Evolutionary conservation across 2,113 vertebrate genomes (phyloP).

Genomic region (Tretioscincus oriximinensis): DNA sequence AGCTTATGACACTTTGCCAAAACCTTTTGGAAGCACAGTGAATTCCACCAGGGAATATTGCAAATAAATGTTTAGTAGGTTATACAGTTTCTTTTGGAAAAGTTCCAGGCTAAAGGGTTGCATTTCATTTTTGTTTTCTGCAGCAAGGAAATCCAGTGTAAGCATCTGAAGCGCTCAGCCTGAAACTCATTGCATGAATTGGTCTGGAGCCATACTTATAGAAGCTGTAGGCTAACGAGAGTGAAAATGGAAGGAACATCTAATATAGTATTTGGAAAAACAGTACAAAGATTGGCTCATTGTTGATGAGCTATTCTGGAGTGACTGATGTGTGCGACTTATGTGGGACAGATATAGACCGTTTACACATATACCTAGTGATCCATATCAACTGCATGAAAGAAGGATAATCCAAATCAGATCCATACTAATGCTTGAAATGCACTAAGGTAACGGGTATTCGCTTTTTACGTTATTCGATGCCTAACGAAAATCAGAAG

Average conservation of each 20-base stretch:
- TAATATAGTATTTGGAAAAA: not conserved
- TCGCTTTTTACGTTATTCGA: no score
- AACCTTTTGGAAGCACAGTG: slow-evolving; percentile 12
- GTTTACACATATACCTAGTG: no score
- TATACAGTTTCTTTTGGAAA: slow-evolving; percentile 23
- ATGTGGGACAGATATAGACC: no score
- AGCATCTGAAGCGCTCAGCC: not conserved
- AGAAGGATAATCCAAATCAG: no score
- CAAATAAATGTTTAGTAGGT: slow-evolving; percentile 20
- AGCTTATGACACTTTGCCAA: slow-evolving; percentile 14
- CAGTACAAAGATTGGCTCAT: not conserved
- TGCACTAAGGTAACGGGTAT: no score
- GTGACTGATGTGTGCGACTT: no score
- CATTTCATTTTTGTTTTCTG: not conserved
- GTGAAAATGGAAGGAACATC: not conserved
- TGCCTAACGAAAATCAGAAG: no score
- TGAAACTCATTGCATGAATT: not conserved
- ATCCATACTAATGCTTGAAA: no score
- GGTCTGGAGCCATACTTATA: not conserved
- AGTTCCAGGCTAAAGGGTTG: slow-evolving; percentile 3
- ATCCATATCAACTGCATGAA: no score
- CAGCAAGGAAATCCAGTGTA: not conserved
- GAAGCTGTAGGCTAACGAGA: not conserved
- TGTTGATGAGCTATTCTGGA: not conserved
- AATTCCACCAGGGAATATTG: slow-evolving; percentile 22